Evolutionary conservation across 2,888 invertebrate species (phyloP), one percentile per base, ranked within the genome.

Genomic region (Orthonychiurus folsomi): DNA sequence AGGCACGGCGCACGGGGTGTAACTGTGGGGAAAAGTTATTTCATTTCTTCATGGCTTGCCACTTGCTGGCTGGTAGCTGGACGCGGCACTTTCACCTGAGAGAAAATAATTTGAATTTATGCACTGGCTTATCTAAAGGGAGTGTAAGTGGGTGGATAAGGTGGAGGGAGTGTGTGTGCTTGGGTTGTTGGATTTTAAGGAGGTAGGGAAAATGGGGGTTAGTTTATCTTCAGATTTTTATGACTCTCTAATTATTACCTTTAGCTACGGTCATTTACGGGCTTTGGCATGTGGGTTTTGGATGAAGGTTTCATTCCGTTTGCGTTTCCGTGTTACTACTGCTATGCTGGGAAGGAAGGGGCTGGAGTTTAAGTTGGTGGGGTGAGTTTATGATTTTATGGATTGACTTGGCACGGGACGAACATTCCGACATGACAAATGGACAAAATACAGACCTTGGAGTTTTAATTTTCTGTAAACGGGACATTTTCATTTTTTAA

Each of bases 191-290:
- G 15, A 9, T 37, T 37, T 37, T 37, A 37, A 37, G 15, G 37
- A 37, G 37, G 9, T 9, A 15, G 15, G 37, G 9, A 37, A 15
- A 37, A 37, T 9, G 37, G 5, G 37, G 15, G 37, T 9, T 5
- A 37, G 37, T 37, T 37, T 37, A 37, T 37, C 37, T 37, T 15
- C 37, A 37, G 37, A 37, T 37, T 37, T 37, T 37, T 37, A 37
- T 37, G 37, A 37, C 37, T 37, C 37, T 37, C 37, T 37, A 37
- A 37, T 37, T 37, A 37, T 37, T 37, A 37, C 37, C 37, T 37
- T 37, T 37, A 37, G 37, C 15, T 37, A 15, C n/a, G 37, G 37
- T 37, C 37, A 37, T 37, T 37, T 37, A 37, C 37, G 37, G 37
- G 37, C 37, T 15, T 37, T 37, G 37, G 37, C 37, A 9, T 37